Conservation (phyloP, 92 coral and sea anemone genomes). For the Porites lobata region DNA sequence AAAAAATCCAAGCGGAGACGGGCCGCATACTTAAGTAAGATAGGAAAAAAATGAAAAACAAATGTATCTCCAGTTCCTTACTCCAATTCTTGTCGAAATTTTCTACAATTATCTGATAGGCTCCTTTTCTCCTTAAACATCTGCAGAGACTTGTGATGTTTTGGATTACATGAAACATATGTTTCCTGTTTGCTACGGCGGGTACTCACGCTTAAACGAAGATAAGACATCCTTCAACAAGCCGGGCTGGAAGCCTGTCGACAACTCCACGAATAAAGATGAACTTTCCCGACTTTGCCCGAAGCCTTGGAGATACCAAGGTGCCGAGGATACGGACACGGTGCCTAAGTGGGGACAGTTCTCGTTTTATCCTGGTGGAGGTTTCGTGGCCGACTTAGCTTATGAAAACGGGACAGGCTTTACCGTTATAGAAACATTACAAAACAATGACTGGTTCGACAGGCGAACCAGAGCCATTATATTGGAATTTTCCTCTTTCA, state of each 20-base stretch:
- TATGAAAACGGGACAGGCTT: slow-evolving; percentile 54
- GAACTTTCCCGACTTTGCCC: slow-evolving; percentile 82
- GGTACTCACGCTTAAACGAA: slow-evolving; percentile 63
- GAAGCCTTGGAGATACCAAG: slow-evolving; percentile 84
- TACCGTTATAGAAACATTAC: slow-evolving; percentile 43
- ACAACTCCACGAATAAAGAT: slow-evolving; percentile 19
- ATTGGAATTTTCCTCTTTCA: slow-evolving; percentile 80
- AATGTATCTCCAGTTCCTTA: no score
- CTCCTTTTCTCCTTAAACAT: not conserved
- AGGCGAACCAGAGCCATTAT: slow-evolving; percentile 75
- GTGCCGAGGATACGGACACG: slow-evolving; percentile 52
- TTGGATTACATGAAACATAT: slow-evolving; percentile 31
- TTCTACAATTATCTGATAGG: no score
- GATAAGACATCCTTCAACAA: slow-evolving; percentile 58
- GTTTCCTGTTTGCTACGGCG: slow-evolving; percentile 60
- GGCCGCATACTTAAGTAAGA: no score
- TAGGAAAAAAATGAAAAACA: no score
- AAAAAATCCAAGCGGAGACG: no score
- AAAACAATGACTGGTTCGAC: slow-evolving; percentile 77
- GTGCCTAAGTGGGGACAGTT: slow-evolving; percentile 79
- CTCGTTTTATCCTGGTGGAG: slow-evolving; percentile 81
- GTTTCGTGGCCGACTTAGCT: slow-evolving; percentile 85
- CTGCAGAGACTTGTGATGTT: slow-evolving; percentile 74
- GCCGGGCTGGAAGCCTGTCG: slow-evolving; percentile 73
- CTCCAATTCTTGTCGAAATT: no score